These are phyloP conservation scores for Etheostoma perlongum DNA, from an alignment of 2,797 vertebrate species.

Conservation along the genomic window DNA sequence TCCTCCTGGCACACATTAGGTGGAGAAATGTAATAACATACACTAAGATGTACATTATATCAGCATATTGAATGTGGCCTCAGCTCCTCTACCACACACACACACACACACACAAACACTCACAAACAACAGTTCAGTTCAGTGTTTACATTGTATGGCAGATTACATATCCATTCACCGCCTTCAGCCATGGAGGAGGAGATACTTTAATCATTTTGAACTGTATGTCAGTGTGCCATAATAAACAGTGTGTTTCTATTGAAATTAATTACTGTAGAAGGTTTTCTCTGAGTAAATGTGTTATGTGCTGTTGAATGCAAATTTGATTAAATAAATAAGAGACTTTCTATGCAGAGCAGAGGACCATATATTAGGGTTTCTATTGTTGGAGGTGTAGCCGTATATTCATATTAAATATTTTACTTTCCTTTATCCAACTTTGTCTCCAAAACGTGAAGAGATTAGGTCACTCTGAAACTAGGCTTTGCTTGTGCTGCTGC, in stretches of 20 bases:
- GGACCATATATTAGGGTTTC: conserved; percentile 16
- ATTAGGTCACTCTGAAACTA: conserved; percentile 14
- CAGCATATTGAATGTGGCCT: background rate
- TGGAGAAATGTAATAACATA: background rate
- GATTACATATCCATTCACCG: conserved; percentile 26
- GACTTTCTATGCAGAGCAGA: conserved; percentile 9
- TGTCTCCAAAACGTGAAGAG: conserved; percentile 13
- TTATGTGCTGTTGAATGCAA: conserved; percentile 7
- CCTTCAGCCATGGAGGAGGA: conserved; percentile 26
- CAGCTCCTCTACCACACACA: background rate
- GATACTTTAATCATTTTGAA: conserved; percentile 23
- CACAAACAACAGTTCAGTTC: conserved; percentile 1
- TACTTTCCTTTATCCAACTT: conserved; percentile 33
- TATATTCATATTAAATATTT: conserved; percentile 13
- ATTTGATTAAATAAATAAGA: conserved; percentile 23
- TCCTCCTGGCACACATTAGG: background rate
- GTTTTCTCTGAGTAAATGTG: background rate
- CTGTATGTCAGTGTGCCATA: conserved; percentile 9
- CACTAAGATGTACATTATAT: background rate
- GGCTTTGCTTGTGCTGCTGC: background rate
- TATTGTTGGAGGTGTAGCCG: conserved; percentile 20
- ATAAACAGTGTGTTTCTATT: conserved; percentile 1
- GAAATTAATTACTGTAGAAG: background rate
- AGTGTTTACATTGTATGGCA: background rate
- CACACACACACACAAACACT: no score